These are phyloP conservation scores for Leptopilina clavipes DNA, from an alignment of 1,140 invertebrate species.

Conservation along the genomic window DNA sequence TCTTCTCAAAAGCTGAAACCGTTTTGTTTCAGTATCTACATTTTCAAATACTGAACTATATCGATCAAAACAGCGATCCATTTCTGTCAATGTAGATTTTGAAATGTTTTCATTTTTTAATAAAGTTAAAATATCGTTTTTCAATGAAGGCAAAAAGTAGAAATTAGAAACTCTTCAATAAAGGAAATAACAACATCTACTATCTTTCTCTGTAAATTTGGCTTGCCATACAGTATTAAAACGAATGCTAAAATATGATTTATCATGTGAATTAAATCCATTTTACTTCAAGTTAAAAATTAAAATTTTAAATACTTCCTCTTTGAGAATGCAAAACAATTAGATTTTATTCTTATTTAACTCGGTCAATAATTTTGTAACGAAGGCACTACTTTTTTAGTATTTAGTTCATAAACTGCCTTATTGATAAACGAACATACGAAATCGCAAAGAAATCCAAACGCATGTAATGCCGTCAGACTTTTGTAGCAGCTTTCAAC, in stretches of 20 bases:
- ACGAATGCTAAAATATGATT: constrained; percentile 32
- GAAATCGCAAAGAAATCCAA: constrained; percentile 33
- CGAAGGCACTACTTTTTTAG: background rate
- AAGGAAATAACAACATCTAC: too few species aligned
- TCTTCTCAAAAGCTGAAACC: constrained; percentile 19
- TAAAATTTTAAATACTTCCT: background rate
- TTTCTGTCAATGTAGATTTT: too few species aligned
- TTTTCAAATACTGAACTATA: too few species aligned
- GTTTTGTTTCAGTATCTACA: too few species aligned
- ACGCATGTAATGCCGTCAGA: constrained; percentile 31
- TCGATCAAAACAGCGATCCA: too few species aligned
- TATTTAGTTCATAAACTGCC: constrained; percentile 21
- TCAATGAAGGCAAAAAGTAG: too few species aligned
- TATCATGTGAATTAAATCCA: constrained; percentile 18
- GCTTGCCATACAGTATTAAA: constrained; percentile 17
- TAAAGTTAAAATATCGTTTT: too few species aligned
- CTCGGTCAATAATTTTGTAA: background rate
- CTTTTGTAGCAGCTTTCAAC: constrained; percentile 39
- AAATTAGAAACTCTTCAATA: too few species aligned
- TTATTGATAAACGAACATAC: background rate
- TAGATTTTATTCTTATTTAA: background rate
- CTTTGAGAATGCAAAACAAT: too few species aligned
- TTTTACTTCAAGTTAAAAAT: background rate
- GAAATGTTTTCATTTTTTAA: too few species aligned
- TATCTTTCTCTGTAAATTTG: background rate